Evolutionary conservation across 2,113 vertebrate genomes (phyloP), one percentile per base, ranked within the genome.

Genomic region (Daboia siamensis): DNA sequence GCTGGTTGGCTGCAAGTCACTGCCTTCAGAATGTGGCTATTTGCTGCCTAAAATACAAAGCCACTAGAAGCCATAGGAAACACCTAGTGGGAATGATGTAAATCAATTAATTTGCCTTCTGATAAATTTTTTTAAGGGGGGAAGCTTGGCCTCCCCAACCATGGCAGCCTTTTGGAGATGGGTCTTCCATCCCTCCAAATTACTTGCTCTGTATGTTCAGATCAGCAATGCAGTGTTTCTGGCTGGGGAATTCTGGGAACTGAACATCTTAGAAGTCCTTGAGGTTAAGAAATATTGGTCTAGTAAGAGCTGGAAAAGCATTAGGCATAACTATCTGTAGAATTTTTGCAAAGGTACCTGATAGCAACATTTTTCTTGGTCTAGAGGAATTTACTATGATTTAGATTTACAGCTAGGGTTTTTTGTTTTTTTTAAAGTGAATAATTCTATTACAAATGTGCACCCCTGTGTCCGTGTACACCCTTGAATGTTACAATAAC

Each of bases 401-500:
- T 86, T 86, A 29, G 24, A 86, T 26, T 29, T 51, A 84, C 39
- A 84, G 74, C 15, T 84, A 85, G 44, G 20, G 26, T 51, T 89
- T 23, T 69, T 51, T 51, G 7, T 51, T 33, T 24, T 90, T 51
- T n/a, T 52, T 94, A 95, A 97, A 98, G 97, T 97, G 97, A 97
- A 97, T 97, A 97, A 96, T 94, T 93, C 15, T 17, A 9, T 80
- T 39, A 80, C 33, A 80, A 39, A 80, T 69, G 4, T 69, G 61
- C 4, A n/a, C 12, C 12, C 29, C 61, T 69, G 61, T 5, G 4
- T 69, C 12, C 8, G 8, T 51, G 48, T 51, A 51, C 7, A 51
- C 97, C 97, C 97, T 97, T 97, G 97, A 97, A 97, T 97, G 97
- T 98, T 97, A 95, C 96, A 95, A 96, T 97, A 96, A 94, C 94